phyloP scores from a whole-genome alignment of 37 sponge, comb jelly and placozoan genomes.

The Dysidea cf. avara region DNA sequence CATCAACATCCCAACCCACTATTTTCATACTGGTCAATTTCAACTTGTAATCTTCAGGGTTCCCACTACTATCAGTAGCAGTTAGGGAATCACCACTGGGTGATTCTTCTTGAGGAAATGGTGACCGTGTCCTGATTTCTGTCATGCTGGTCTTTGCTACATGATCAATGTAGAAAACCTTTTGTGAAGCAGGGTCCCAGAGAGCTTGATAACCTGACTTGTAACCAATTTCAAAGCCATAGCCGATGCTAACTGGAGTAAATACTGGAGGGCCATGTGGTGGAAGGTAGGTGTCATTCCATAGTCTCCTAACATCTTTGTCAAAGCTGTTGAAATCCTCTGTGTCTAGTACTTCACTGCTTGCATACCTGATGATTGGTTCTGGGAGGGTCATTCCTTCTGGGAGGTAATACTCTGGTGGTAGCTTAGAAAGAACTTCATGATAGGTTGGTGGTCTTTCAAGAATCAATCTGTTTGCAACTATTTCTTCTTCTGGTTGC shows the following conservation, averaged over 20 bases:
- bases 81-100: too few relatives aligned
- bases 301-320: conserved; percentile 44
- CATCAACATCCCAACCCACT: too few relatives aligned
- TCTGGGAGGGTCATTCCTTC: neutral
- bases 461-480: too few relatives aligned
- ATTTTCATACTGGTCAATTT: too few relatives aligned
- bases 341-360: neutral
- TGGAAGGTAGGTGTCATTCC: conserved; percentile 70
- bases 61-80: too few relatives aligned
- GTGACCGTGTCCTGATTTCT: conserved; percentile 38
- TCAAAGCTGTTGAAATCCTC: conserved; percentile 44
- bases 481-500: too few relatives aligned
- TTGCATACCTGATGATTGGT: neutral
- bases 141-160: conserved; percentile 11
- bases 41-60: too few relatives aligned
- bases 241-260: conserved; percentile 52
- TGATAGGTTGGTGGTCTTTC: conserved; percentile 11
- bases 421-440: conserved; percentile 3
- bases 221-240: conserved; percentile 62
- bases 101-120: too few relatives aligned
- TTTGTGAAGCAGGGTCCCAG: conserved; percentile 43
- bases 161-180: conserved; percentile 59
- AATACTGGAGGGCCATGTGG: conserved; percentile 58
- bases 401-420: conserved; percentile 44
- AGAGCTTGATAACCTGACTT: conserved; percentile 44